Conservation (phyloP, 2,888 invertebrate species). For the Phalera bucephala region DNA sequence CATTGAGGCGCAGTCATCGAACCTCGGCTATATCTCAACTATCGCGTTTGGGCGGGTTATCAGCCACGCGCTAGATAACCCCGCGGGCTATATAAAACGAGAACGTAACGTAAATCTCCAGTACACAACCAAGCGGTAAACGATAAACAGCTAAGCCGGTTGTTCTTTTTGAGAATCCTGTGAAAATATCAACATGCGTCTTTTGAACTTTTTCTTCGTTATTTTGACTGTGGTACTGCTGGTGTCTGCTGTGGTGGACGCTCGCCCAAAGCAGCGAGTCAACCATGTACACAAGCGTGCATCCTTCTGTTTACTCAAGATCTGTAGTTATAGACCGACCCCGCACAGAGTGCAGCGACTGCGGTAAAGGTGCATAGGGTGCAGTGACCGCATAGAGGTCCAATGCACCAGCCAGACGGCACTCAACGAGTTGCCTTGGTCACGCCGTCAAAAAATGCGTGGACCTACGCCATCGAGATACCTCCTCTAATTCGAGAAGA, state of each 20-base stretch:
- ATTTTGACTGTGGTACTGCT: slow-evolving; percentile 44
- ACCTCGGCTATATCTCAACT: slow-evolving; percentile 42
- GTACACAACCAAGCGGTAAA: slow-evolving; percentile 53
- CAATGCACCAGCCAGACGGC: no score
- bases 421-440: neutral
- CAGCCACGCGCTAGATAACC: slow-evolving; percentile 77
- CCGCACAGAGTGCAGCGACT: slow-evolving; percentile 35
- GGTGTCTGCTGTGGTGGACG: slow-evolving; percentile 36
- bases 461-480: neutral
- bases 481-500: neutral
- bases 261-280: slow-evolving; percentile 37
- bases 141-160: slow-evolving; percentile 40
- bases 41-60: slow-evolving; percentile 69
- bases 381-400: no score
- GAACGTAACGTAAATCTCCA: slow-evolving; percentile 49
- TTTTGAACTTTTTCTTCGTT: slow-evolving; percentile 48
- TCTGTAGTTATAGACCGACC: slow-evolving; percentile 55
- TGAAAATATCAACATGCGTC: slow-evolving; percentile 53
- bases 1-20: slow-evolving; percentile 78
- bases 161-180: slow-evolving; percentile 11
- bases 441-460: neutral
- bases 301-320: slow-evolving; percentile 59
- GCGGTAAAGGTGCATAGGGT: slow-evolving; percentile 17
- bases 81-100: slow-evolving; percentile 58
- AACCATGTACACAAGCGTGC: slow-evolving; percentile 46